Evolutionary conservation across 2,888 invertebrate species (phyloP), one percentile per base, ranked within the genome.

Genomic region (Camponotus fellah): DNA sequence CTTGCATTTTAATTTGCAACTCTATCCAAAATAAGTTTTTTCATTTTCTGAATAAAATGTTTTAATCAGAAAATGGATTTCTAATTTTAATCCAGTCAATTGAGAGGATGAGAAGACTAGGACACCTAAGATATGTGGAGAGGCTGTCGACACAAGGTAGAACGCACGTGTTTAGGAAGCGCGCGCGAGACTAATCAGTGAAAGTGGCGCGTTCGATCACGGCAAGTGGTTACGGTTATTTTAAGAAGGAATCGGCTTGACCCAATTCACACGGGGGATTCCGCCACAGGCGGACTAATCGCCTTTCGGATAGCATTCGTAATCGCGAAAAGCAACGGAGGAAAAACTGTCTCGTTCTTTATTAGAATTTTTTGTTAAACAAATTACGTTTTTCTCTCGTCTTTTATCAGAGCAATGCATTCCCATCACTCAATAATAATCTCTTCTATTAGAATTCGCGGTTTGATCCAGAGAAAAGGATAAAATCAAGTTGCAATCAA

Each of bases 181-280:
- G 88, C 85, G 49, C 85, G 49, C n/a, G 88, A 89, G 84, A 91
- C 89, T 91, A 91, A 91, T 91, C 91, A 91, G 91, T 88, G 91
- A 91, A 91, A 91, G 91, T 91, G 87, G 65, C 64, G 71, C 56
- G 62, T 81, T 75, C 64, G 69, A 82, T 66, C 58, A 65, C 26
- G 65, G 82, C 71, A 72, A 84, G 82, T 69, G 58, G 82, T 65
- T 84, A 64, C 81, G 72, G 65, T 83, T 82, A 82, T 82, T 83
- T 83, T 82, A 64, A 82, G 69, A 83, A 83, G 56, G 83, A 83
- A 82, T 83, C 72, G 21, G 8, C 34, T 81, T 62, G 83, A 83
- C 82, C 83, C 58, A 66, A 56, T 84, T 84, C 56, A 60, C 82
- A 84, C 82, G 72, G n/a, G 81, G 64, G 53, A 74, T 81, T 81